Evolutionary conservation across 1,140 invertebrate species (phyloP).

Genomic region (Philopotamus ludificatus): DNA sequence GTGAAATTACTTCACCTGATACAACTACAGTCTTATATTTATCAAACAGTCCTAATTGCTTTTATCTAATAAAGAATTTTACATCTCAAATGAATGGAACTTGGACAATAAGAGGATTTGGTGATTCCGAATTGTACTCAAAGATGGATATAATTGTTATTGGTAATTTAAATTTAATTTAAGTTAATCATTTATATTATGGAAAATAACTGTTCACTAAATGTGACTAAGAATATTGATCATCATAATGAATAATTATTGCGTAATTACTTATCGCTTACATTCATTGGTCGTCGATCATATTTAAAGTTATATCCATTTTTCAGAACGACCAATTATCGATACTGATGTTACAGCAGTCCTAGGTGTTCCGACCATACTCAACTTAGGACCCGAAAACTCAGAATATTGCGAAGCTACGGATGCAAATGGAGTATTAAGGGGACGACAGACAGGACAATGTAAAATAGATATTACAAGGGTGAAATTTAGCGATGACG

Average conservation of each 20-base stretch:
- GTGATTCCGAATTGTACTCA: background rate
- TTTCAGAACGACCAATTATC: background rate
- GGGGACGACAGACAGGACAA: background rate
- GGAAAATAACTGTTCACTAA: background rate
- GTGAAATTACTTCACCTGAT: constrained; percentile 6
- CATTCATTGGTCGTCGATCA: background rate
- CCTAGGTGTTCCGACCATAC: background rate
- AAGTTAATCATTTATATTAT: background rate
- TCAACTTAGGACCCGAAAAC: constrained; percentile 31
- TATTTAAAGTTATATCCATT: background rate
- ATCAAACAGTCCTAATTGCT: background rate
- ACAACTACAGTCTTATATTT: background rate
- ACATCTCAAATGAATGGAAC: constrained; percentile 12
- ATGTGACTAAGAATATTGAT: background rate
- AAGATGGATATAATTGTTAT: constrained; percentile 3
- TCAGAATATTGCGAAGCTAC: constrained; percentile 25
- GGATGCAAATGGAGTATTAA: constrained; percentile 5
- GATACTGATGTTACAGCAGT: constrained; percentile 1
- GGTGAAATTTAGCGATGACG: constrained; percentile 10
- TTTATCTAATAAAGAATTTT: background rate
- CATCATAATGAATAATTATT: background rate
- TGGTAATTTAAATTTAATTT: background rate
- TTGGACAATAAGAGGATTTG: background rate
- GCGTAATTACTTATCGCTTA: background rate
- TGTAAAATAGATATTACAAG: constrained; percentile 13